These are phyloP conservation scores for Acheta domesticus DNA, from an alignment of 2,888 invertebrate species.

Conservation along the genomic window DNA sequence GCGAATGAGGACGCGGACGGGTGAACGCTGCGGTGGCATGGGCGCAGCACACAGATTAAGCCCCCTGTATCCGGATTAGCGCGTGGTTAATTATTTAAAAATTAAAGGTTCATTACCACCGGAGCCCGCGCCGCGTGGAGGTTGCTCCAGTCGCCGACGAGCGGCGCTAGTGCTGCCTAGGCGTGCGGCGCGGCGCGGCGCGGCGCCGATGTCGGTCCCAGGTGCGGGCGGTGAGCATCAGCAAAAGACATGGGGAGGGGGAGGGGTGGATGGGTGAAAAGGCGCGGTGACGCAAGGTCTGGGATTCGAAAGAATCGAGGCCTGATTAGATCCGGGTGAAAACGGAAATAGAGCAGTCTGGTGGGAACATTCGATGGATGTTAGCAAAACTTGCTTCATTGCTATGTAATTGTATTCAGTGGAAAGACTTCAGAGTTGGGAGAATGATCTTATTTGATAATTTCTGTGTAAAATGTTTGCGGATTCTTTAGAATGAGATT, in stretches of 20 bases:
- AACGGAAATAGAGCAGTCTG: too few relatives aligned
- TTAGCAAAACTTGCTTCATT: too few relatives aligned
- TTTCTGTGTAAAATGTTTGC: too few relatives aligned
- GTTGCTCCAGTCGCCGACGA: neutral
- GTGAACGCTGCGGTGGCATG: too few relatives aligned
- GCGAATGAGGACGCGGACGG: too few relatives aligned
- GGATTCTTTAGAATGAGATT: too few relatives aligned
- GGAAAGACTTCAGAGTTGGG: too few relatives aligned
- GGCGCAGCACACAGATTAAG: too few relatives aligned
- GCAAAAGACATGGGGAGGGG: neutral
- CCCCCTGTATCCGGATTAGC: neutral
- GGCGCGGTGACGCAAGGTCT: neutral
- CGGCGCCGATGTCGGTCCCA: neutral
- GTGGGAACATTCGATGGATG: too few relatives aligned
- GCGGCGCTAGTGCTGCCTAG: neutral
- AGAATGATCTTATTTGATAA: too few relatives aligned
- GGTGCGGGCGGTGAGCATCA: neutral
- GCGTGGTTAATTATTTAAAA: constrained; percentile 18
- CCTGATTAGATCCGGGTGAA: too few relatives aligned
- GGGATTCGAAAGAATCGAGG: neutral
- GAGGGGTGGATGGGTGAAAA: neutral
- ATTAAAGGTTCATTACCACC: constrained; percentile 1
- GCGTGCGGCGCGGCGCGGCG: neutral
- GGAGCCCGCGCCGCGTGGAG: neutral
- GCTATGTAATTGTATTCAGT: too few relatives aligned